phyloP scores from a whole-genome alignment of 2,113 vertebrate genomes.

The Haplochromis burtoni region DNA sequence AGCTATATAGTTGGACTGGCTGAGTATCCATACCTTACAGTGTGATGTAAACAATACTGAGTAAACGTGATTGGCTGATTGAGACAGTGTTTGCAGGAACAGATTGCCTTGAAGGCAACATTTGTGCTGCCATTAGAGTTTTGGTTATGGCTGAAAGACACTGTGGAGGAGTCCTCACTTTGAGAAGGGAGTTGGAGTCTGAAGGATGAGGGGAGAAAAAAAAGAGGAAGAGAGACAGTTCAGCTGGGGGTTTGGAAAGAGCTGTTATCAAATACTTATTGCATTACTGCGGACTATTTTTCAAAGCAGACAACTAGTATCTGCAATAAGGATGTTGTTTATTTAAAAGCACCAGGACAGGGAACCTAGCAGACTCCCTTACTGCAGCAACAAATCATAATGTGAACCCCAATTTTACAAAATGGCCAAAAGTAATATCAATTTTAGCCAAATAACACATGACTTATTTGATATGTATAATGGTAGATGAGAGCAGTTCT shows the following conservation, averaged over 20 bases:
- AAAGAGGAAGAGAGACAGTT: background rate
- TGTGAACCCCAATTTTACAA: background rate
- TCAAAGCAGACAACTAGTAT: background rate
- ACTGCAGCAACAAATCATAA: background rate
- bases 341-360: background rate
- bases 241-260: background rate
- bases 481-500: background rate
- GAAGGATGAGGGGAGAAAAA: background rate
- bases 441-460: background rate
- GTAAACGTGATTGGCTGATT: slow-evolving; percentile 75
- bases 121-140: slow-evolving; percentile 70
- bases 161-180: slow-evolving; percentile 58
- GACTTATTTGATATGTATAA: background rate
- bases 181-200: slow-evolving; percentile 53
- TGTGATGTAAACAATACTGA: slow-evolving; percentile 74
- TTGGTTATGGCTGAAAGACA: slow-evolving; percentile 75
- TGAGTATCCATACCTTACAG: slow-evolving; percentile 67
- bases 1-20: slow-evolving; percentile 64
- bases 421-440: background rate
- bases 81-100: slow-evolving; percentile 62
- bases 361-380: background rate
- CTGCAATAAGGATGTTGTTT: background rate
- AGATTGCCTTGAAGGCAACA: slow-evolving; percentile 54
- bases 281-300: background rate
- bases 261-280: background rate